Conservation (phyloP, 1,140 invertebrate species). For the Aphis gossypii region DNA sequence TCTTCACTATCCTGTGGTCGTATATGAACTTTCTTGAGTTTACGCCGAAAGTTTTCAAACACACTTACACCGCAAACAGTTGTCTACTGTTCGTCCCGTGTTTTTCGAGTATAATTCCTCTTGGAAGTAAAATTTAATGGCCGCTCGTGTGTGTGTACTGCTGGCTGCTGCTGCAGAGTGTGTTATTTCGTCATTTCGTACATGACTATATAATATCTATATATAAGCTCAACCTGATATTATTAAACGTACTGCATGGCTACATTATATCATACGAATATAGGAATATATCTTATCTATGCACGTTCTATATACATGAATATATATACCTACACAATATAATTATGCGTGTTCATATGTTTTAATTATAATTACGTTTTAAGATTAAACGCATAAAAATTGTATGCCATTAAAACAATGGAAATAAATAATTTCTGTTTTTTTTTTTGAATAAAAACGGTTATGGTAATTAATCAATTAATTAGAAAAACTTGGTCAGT, state of each 20-base stretch:
- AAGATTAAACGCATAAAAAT: not conserved
- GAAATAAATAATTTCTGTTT: not conserved
- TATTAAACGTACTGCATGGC: not conserved
- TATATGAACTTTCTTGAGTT: conserved; percentile 44
- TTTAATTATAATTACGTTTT: not conserved
- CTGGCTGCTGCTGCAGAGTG: not conserved
- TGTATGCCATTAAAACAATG: not conserved
- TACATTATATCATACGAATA: not conserved
- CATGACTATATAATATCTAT: conserved; percentile 11
- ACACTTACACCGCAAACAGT: conserved; percentile 47
- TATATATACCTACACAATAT: not conserved
- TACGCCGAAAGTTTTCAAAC: conserved; percentile 17
- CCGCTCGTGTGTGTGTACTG: not conserved
- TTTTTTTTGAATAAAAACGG: not conserved
- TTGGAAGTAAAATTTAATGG: conserved; percentile 30
- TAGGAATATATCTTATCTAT: not conserved
- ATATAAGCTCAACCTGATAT: not conserved
- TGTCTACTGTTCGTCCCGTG: conserved; percentile 40
- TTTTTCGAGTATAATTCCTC: conserved; percentile 18
- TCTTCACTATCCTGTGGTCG: not conserved
- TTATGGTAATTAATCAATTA: not conserved
- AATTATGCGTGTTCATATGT: not conserved
- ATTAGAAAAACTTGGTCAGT: not conserved
- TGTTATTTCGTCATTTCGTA: conserved; percentile 27
- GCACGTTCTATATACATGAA: not conserved